Conservation (phyloP, 2,113 vertebrate species). For the Pandion haliaetus region DNA sequence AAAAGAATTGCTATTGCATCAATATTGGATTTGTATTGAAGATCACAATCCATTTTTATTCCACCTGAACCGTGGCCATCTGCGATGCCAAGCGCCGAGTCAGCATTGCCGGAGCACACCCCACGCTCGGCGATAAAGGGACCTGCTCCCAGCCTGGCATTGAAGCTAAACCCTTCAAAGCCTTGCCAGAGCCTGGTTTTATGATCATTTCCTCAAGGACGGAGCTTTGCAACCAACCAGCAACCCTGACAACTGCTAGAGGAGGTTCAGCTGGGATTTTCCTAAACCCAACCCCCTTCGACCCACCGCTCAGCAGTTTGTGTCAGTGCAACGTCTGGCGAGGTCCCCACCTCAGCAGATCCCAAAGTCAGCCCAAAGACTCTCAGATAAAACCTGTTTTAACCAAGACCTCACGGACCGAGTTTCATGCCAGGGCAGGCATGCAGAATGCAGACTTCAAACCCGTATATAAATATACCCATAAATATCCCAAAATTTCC, state of each 20-base stretch:
- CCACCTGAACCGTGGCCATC: accelerated
- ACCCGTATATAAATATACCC: accelerated
- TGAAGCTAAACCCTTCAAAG: neutral
- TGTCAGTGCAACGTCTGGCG: accelerated
- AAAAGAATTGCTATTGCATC: neutral
- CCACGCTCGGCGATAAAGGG: accelerated
- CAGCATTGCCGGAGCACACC: accelerated
- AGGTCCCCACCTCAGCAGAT: neutral
- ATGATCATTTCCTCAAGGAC: neutral
- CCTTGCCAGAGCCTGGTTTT: neutral
- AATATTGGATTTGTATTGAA: neutral
- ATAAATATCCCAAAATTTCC: neutral
- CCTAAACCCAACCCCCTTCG: accelerated
- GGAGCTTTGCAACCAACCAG: neutral
- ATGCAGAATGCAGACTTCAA: neutral
- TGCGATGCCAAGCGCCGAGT: accelerated
- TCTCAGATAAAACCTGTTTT: neutral
- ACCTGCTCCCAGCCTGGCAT: neutral
- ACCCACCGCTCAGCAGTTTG: accelerated
- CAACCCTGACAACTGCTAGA: neutral
- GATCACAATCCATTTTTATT: neutral
- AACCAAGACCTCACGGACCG: neutral
- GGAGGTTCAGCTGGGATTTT: neutral
- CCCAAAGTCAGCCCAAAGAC: neutral
- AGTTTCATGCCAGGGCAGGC: neutral